These are phyloP conservation scores for Drosophila colorata DNA, from an alignment of 2,888 invertebrate species.

Conservation along the genomic window DNA sequence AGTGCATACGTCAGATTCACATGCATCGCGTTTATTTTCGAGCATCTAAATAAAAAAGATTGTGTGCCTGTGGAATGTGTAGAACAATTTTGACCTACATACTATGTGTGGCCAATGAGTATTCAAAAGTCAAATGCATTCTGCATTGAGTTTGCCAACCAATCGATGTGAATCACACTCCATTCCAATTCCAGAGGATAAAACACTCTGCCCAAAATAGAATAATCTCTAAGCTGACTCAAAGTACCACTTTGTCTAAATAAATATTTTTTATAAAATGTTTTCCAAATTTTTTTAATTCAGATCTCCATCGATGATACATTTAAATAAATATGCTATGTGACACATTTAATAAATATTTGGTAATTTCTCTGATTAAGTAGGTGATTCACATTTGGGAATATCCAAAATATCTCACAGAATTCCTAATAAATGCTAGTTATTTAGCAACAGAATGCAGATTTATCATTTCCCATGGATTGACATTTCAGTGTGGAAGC, in stretches of 20 bases:
- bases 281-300: too few species aligned
- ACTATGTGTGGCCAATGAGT: slow-evolving; percentile 13
- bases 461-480: slow-evolving; percentile 2
- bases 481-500: slow-evolving; percentile 21
- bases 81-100: slow-evolving; percentile 59
- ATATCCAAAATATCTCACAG: slow-evolving; percentile 10
- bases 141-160: slow-evolving; percentile 1
- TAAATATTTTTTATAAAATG: too few species aligned
- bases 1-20: slow-evolving; percentile 47
- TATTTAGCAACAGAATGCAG: too few species aligned
- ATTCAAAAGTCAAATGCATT: slow-evolving; percentile 14
- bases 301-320: too few species aligned
- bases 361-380: too few species aligned
- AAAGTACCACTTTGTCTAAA: neutral
- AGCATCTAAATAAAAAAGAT: slow-evolving; percentile 65
- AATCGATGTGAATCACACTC: slow-evolving; percentile 27
- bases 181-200: slow-evolving; percentile 29
- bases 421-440: neutral
- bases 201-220: slow-evolving; percentile 9
- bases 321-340: neutral
- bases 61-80: slow-evolving; percentile 55
- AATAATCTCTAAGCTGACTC: slow-evolving; percentile 3
- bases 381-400: slow-evolving; percentile 11
- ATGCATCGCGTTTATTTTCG: slow-evolving; percentile 21
- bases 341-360: too few species aligned